Evolutionary conservation across 2,888 invertebrate genomes (phyloP), one percentile per base, ranked within the genome.

Genomic region (Diloba caeruleocephala): DNA sequence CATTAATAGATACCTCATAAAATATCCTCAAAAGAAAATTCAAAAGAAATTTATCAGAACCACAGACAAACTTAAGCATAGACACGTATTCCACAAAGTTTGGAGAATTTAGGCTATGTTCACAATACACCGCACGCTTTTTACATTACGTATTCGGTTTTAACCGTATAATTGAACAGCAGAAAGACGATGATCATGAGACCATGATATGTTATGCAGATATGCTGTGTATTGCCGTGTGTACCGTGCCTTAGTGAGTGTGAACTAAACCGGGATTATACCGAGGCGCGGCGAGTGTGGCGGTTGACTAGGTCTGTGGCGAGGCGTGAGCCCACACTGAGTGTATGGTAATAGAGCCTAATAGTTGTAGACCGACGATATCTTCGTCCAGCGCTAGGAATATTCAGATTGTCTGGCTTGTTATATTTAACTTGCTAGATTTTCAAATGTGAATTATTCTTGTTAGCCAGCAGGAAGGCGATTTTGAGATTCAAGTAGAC

Each of bases 311-410:
- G 33, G 5, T 43, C 43, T 43, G 43, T 33, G 43, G 33, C 32
- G 21, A 37, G n/a, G 31, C 17, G 33, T 43, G 33, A 26, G 25
- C 25, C 10, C 25, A 32, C 32, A 38, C 21, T n/a, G 17, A 34
- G 12, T 42, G 29, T 23, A 17, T 12, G 26, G n/a, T 42, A 21
- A 38, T 41, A 7, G 8, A 8, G 26, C 9, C 4, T 37, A 21
- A 38, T 43, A 28, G n/a, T 31, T 42, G 44, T 42, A 46, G 42
- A 31, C 21, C n/a, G 33, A 23, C 26, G 39, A 31, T 62, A 46
- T 55, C 42, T 26, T n/a, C 4, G 21, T 21, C 21, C 9, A 32
- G 23, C 3, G 19, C 21, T 25, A 54, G 31, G 63, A 62, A 46
- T 43, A 54, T 62, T 33, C 42, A 38, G 6, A 4, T 8, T n/a